phyloP scores from a whole-genome alignment of 2,797 vertebrate genomes.

The Pyrocephalus nanus region DNA sequence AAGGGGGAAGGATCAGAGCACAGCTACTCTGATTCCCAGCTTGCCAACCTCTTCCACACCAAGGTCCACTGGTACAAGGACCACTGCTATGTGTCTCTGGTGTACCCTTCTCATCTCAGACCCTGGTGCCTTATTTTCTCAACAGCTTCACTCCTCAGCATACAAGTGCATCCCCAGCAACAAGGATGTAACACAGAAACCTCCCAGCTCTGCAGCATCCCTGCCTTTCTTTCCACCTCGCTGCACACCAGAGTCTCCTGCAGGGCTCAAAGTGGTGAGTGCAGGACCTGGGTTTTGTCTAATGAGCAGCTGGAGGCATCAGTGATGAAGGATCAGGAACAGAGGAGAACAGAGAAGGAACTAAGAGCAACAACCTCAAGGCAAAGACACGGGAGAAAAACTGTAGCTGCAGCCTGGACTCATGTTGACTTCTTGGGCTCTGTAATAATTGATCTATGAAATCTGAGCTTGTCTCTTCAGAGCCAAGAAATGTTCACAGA shows the following conservation, averaged over 20 bases:
- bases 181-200: background rate
- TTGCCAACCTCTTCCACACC: background rate
- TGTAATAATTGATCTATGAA: background rate
- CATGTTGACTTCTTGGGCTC: accelerated
- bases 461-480: background rate
- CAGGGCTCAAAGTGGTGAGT: background rate
- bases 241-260: background rate
- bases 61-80: background rate
- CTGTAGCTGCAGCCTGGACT: background rate
- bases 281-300: background rate
- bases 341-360: background rate
- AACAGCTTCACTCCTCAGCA: background rate
- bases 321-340: background rate
- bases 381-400: background rate
- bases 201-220: background rate
- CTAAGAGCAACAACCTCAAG: background rate
- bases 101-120: background rate
- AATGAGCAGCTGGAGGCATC: background rate
- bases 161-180: background rate
- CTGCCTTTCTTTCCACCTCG: background rate
- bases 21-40: accelerated
- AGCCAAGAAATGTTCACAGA: background rate
- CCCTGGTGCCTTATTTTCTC: background rate
- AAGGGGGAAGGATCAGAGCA: background rate
- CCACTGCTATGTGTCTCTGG: background rate